A percentile compares a stretch with the other conserved stretches of the same genome.
These are phyloP conservation scores for Macropus fuliginosus DNA, from an alignment of 2,797 vertebrate genomes.

Conservation along the genomic window DNA sequence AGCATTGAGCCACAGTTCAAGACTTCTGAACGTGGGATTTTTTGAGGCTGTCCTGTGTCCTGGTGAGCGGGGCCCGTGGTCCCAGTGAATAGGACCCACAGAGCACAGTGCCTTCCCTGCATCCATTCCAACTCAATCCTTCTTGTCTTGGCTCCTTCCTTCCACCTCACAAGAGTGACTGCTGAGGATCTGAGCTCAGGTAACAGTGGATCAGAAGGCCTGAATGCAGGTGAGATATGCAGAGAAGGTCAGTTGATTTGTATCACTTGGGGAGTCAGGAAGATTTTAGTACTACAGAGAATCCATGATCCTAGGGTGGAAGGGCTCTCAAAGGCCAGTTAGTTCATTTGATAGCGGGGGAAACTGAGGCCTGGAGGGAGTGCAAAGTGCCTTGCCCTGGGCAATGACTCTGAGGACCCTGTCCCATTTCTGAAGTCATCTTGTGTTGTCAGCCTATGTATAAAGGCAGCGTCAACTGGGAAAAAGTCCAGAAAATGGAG, in stretches of 20 bases:
- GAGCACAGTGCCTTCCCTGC: not conserved
- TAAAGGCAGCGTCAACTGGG: not conserved
- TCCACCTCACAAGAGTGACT: not conserved
- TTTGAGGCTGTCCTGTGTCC: not conserved
- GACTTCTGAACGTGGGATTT: not conserved
- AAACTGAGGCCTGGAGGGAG: not conserved
- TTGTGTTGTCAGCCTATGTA: not conserved
- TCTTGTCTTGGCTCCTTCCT: not conserved
- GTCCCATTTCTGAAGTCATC: not conserved
- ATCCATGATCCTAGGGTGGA: not conserved
- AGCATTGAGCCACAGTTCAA: not conserved
- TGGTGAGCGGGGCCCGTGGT: not conserved
- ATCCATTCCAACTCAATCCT: not conserved
- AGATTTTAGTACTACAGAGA: not conserved
- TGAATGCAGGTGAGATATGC: not conserved
- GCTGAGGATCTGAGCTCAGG: not conserved
- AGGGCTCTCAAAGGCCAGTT: not conserved
- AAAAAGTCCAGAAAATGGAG: not conserved
- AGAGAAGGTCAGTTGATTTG: not conserved
- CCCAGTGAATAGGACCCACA: not conserved
- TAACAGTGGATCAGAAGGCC: not conserved
- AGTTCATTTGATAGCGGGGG: not conserved
- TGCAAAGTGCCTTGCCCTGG: too few relatives aligned
- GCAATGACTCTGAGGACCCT: too few relatives aligned
- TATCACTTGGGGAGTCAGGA: not conserved